These are phyloP conservation scores for Exephanes ischioxanthus DNA, from an alignment of 2,888 invertebrate genomes.

Conservation along the genomic window DNA sequence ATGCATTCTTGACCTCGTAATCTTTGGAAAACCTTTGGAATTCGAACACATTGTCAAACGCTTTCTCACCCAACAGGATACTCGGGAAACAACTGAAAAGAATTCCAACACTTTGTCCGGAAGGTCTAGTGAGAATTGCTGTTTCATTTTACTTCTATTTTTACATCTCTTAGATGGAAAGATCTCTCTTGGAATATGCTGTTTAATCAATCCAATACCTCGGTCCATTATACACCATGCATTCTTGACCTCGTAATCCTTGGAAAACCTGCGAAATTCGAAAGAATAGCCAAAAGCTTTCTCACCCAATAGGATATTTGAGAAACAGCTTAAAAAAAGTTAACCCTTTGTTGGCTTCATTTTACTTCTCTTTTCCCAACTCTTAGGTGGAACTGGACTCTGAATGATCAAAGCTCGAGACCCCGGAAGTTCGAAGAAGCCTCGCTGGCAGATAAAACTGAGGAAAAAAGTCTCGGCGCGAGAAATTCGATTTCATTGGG, in stretches of 20 bases:
- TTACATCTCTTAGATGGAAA: background rate
- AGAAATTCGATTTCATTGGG: slow-evolving; percentile 51
- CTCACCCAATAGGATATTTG: background rate
- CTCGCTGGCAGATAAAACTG: background rate
- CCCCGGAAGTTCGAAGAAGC: background rate
- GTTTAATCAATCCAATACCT: slow-evolving; percentile 45
- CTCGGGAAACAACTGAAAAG: background rate
- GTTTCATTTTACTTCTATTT: background rate
- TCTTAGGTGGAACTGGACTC: background rate
- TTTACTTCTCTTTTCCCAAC: background rate
- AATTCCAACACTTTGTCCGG: background rate
- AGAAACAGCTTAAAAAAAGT: background rate
- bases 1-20: background rate
- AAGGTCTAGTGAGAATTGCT: background rate
- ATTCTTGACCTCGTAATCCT: background rate
- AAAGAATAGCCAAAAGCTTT: no score
- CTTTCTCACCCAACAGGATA: background rate
- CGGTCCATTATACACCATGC: background rate
- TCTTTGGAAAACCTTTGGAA: background rate
- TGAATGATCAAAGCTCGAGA: background rate
- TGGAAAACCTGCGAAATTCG: background rate
- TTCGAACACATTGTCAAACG: background rate
- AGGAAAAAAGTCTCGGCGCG: background rate
- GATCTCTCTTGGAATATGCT: background rate
- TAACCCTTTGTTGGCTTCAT: background rate